These are phyloP conservation scores for Polyommatus icarus DNA, from an alignment of 2,888 invertebrate species.

Conservation along the genomic window DNA sequence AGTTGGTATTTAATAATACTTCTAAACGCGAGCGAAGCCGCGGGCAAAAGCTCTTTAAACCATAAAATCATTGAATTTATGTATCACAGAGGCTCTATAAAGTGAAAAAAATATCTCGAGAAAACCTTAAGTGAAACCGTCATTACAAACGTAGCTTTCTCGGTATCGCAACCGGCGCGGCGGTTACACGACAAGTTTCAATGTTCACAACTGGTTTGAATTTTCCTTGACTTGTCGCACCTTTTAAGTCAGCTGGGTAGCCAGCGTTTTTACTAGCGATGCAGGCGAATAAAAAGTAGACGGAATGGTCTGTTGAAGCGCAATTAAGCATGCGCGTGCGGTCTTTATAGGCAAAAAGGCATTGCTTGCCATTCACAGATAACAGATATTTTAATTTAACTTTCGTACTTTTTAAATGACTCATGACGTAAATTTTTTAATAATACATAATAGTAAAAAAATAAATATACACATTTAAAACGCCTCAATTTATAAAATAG, in stretches of 20 bases:
- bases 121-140: slow-evolving; percentile 52
- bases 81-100: neutral
- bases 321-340: no score
- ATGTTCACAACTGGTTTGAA: slow-evolving; percentile 53
- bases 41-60: no score
- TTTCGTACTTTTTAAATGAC: no score
- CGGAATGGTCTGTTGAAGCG: slow-evolving; percentile 77
- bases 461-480: no score
- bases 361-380: no score
- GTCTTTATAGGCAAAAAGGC: no score
- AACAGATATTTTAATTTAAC: no score
- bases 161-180: slow-evolving; percentile 64
- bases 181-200: slow-evolving; percentile 59
- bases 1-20: no score
- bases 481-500: no score
- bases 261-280: slow-evolving; percentile 75
- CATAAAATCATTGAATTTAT: slow-evolving; percentile 1
- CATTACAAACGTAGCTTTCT: slow-evolving; percentile 58
- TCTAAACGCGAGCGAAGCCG: no score
- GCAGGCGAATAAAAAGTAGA: slow-evolving; percentile 79
- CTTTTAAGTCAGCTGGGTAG: slow-evolving; percentile 64
- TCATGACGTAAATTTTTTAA: no score
- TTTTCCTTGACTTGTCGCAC: slow-evolving; percentile 59
- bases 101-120: slow-evolving; percentile 52
- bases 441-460: no score